Evolutionary conservation across 2,797 vertebrate genomes (phyloP).

Genomic region (Austrolebias charrua): DNA sequence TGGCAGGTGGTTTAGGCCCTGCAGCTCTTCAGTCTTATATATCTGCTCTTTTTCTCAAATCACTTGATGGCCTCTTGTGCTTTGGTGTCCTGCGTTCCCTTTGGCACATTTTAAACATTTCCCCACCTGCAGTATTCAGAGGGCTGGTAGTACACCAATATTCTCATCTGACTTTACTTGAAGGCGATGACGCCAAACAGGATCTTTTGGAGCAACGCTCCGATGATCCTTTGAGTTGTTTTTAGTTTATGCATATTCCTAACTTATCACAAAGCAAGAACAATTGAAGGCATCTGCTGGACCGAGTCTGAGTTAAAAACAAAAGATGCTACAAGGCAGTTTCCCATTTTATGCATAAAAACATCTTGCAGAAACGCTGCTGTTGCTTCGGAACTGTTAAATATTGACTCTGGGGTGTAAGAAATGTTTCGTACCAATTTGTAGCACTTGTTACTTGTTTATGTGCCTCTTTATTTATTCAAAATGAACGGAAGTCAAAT

Average conservation of each 20-base stretch:
- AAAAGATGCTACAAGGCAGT: background rate
- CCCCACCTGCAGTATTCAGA: conserved; percentile 60
- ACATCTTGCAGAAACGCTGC: conserved; percentile 8
- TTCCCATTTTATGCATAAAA: conserved; percentile 7
- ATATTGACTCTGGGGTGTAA: background rate
- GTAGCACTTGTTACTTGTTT: too few species aligned
- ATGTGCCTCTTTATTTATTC: too few species aligned
- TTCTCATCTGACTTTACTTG: conserved; percentile 78
- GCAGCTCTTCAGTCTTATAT: conserved; percentile 38
- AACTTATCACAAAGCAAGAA: conserved; percentile 47
- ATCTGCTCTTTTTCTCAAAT: conserved; percentile 51
- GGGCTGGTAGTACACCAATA: conserved; percentile 23
- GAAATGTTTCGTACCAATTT: too few species aligned
- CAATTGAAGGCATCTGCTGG: conserved; percentile 75
- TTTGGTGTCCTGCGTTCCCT: conserved; percentile 26
- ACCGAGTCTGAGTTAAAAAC: conserved; percentile 29
- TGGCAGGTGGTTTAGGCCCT: conserved; percentile 30
- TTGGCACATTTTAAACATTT: conserved; percentile 70
- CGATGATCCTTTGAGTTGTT: conserved; percentile 70
- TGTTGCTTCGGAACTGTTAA: background rate
- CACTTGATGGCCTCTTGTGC: conserved; percentile 35
- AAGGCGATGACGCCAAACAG: conserved; percentile 75
- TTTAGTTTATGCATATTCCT: conserved; percentile 65
- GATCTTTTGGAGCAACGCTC: conserved; percentile 66
- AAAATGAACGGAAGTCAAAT: too few species aligned